Percentiles rank a stretch among this genome's conserved stretches.
These are phyloP conservation scores for Crypturellus tataupa DNA, from an alignment of 2,797 vertebrate species.

Conservation along the genomic window DNA sequence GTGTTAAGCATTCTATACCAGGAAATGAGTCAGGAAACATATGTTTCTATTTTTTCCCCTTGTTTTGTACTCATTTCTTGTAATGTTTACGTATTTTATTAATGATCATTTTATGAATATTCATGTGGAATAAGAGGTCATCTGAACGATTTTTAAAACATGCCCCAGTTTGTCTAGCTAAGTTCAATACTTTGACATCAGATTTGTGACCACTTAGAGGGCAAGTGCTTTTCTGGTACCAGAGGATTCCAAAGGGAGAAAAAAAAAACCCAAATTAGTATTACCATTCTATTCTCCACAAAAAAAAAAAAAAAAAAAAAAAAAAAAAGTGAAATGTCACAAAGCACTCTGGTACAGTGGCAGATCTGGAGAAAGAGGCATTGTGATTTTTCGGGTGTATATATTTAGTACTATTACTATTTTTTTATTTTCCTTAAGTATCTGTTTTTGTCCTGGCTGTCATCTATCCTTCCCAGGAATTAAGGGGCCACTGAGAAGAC, in stretches of 20 bases:
- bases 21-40: background rate
- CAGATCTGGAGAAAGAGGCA: background rate
- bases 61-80: background rate
- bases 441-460: background rate
- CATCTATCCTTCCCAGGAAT: background rate
- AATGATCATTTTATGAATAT: background rate
- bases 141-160: background rate
- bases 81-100: background rate
- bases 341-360: background rate
- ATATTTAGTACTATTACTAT: background rate
- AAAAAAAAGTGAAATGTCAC: slow-evolving; percentile 2
- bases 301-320: background rate
- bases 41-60: background rate
- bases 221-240: background rate
- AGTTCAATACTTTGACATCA: background rate
- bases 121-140: background rate
- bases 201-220: background rate
- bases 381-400: background rate
- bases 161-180: background rate
- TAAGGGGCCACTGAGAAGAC: background rate
- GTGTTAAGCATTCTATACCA: background rate
- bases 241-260: background rate
- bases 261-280: background rate
- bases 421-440: background rate
- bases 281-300: background rate